Conservation (phyloP, 2,888 invertebrate species). For the Sphaerophoria taeniata region DNA sequence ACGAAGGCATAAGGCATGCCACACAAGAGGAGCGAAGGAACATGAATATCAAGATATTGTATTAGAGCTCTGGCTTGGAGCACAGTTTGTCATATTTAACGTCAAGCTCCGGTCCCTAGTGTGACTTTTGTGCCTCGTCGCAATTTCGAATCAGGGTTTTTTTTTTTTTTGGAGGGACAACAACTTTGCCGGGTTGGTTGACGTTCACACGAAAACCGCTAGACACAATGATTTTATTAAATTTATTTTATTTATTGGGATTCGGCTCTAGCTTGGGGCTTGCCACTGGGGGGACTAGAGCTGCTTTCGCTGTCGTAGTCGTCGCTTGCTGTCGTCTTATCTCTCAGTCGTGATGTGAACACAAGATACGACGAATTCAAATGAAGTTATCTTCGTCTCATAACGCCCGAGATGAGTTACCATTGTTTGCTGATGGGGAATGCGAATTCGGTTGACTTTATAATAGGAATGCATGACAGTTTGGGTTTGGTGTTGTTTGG, state of each 20-base stretch:
- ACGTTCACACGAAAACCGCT: conserved; percentile 14
- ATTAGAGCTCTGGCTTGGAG: not conserved
- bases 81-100: conserved; percentile 33
- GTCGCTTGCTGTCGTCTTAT: conserved; percentile 34
- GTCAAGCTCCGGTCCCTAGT: not conserved
- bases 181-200: not conserved
- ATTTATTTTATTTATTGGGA: conserved; percentile 36
- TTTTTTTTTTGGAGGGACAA: not conserved
- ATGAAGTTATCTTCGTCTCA: conserved; percentile 53
- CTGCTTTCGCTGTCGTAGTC: not conserved
- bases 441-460: conserved; percentile 39
- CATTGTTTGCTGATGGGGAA: conserved; percentile 42
- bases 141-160: not conserved
- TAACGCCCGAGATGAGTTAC: conserved; percentile 41
- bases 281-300: conserved; percentile 39
- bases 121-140: not conserved
- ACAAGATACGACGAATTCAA: conserved; percentile 39
- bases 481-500: conserved; percentile 12
- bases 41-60: conserved; percentile 17
- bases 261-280: not conserved
- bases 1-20: not conserved
- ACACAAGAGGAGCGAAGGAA: not conserved
- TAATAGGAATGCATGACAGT: conserved; percentile 52
- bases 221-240: conserved; percentile 4
- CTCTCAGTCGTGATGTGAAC: conserved; percentile 44